Evolutionary conservation across 2,113 vertebrate genomes (phyloP), one percentile per base, ranked within the genome.

Genomic region (Canis aureus): DNA sequence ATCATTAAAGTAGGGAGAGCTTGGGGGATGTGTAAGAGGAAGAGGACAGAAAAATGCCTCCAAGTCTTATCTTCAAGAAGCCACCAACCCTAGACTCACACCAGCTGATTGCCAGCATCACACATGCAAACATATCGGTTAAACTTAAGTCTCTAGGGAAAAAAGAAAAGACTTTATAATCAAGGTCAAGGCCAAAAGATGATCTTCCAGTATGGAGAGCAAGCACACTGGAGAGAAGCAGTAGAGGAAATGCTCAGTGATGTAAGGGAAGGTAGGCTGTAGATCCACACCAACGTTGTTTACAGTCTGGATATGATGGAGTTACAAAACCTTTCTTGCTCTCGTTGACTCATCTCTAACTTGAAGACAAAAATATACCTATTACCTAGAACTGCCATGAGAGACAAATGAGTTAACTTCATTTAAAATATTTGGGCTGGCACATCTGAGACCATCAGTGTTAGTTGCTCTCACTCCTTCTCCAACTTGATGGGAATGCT

Each of bases 121-220:
- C 3, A 32, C 11, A 76, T 38, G 16, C 7, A 91, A 49, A 80
- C 3, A 27, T 53, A 66, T 20, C 3, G 66, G 0, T 12, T 89
- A 17, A 94, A 92, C 4, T 17, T 49, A 89, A 51, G 3, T 76
- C 22, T 71, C 43, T 53, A 29, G 25, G 35, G 1, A 25, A 92
- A 95, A 80, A n/a, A 86, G 60, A 82, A 78, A 64, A 23, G 19
- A 15, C 27, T 23, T 95, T 84, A 67, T 49, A 79, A 91, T 93
- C 6, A 90, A 71, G 79, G 17, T 27, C 60, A 62, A 49, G 32
- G 1, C 7, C 62, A 88, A 82, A 29, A 79, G 27, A 25, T 83
- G 43, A 35, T 35, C 23, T 79, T 67, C 10, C 0, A 15, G 4
- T 60, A 9, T 2, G 67, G 2, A 71, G 38, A 92, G 10, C 15